phyloP scores from a whole-genome alignment of 2,888 invertebrate species.

The Fragum whitleyi region DNA sequence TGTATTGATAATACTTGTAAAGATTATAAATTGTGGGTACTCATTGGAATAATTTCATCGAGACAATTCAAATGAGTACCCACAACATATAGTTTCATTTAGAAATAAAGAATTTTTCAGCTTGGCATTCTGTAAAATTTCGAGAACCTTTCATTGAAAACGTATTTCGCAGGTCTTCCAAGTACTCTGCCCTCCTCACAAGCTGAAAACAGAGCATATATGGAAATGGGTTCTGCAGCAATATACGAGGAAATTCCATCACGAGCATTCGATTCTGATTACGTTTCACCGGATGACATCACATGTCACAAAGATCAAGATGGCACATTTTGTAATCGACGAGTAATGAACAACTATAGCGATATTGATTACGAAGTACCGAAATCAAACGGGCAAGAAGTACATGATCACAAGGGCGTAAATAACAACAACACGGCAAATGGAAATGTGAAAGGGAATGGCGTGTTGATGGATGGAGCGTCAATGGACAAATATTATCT shows the following conservation, averaged over 20 bases:
- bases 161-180: neutral
- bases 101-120: no score
- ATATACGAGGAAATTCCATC: neutral
- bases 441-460: neutral
- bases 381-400: neutral
- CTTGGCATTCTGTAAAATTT: no score
- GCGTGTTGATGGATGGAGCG: neutral
- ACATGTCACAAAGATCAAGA: no score
- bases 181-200: neutral
- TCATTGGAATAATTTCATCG: no score
- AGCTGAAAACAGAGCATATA: neutral
- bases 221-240: neutral
- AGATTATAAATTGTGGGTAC: no score
- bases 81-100: no score
- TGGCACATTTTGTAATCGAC: neutral
- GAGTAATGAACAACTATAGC: neutral
- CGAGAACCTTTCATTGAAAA: no score
- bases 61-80: no score
- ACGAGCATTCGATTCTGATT: no score
- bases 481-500: neutral
- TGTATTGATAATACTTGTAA: no score
- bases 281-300: no score
- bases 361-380: neutral
- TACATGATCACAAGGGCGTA: neutral
- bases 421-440: neutral